Conservation (phyloP, 2,797 vertebrate species). For the Semotilus atromaculatus region DNA sequence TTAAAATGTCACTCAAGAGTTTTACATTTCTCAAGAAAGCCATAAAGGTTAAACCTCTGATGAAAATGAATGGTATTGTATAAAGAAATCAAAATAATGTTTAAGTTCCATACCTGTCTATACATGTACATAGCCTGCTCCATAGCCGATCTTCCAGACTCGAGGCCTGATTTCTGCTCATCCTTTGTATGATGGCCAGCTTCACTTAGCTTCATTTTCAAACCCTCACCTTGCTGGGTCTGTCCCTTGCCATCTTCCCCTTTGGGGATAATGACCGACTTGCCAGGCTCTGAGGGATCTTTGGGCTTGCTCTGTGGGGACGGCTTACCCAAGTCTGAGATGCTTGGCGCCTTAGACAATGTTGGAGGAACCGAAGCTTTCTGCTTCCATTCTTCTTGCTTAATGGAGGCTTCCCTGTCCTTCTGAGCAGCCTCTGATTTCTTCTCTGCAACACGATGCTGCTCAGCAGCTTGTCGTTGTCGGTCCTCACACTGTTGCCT, state of each 20-base stretch:
- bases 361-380: conserved; percentile 90
- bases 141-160: conserved; percentile 82
- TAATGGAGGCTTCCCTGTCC: conserved; percentile 87
- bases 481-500: conserved; percentile 95
- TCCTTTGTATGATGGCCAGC: conserved; percentile 90
- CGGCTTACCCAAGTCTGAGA: conserved; percentile 90
- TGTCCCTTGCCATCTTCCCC: conserved; percentile 86
- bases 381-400: conserved; percentile 96
- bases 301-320: conserved; percentile 86
- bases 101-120: conserved; percentile 84
- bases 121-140: conserved; percentile 92
- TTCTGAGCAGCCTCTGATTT: conserved; percentile 88
- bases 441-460: conserved; percentile 89
- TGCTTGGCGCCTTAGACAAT: conserved; percentile 91
- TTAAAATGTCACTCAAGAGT: not conserved
- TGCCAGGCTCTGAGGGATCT: conserved; percentile 86
- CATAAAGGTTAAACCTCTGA: conserved; percentile 57
- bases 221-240: conserved; percentile 86
- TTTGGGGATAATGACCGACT: conserved; percentile 91
- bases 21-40: not conserved
- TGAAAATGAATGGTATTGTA: conserved; percentile 70
- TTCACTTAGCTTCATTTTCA: conserved; percentile 94
- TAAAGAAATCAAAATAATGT: not conserved
- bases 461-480: conserved; percentile 89
- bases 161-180: conserved; percentile 82